These are phyloP conservation scores for Eulemur rubriventer DNA, from an alignment of 2,797 vertebrate species.

Conservation along the genomic window DNA sequence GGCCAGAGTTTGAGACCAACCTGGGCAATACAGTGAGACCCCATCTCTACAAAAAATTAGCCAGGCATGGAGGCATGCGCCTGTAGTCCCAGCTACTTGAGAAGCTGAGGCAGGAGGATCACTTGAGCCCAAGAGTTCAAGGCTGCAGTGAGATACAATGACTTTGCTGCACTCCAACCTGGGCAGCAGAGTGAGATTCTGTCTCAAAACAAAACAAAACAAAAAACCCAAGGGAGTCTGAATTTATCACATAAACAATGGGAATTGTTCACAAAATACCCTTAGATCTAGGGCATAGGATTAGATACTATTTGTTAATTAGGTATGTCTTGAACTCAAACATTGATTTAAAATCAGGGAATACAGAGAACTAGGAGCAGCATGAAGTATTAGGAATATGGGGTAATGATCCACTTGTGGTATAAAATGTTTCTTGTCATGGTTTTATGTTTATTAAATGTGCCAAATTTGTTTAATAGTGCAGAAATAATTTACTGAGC, in stretches of 20 bases:
- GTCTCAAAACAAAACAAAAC: too few species aligned
- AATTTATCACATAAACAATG: slow-evolving; percentile 13
- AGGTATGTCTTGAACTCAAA: slow-evolving; percentile 2
- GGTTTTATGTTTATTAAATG: background rate
- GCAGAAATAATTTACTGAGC: slow-evolving; percentile 1
- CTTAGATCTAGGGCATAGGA: background rate
- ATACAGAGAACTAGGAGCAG: background rate
- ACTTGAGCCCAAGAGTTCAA: too few species aligned
- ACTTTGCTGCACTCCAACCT: too few species aligned
- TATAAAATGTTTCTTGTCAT: background rate
- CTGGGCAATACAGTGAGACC: too few species aligned
- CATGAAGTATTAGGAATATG: background rate
- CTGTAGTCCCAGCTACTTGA: too few species aligned
- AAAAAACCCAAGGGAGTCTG: background rate
- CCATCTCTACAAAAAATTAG: too few species aligned
- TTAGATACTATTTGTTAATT: background rate
- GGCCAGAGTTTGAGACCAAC: too few species aligned
- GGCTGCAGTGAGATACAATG: too few species aligned
- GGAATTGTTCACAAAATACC: background rate
- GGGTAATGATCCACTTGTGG: background rate
- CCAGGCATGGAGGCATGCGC: too few species aligned
- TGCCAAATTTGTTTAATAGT: background rate
- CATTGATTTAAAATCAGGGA: background rate
- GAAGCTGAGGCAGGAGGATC: too few species aligned
- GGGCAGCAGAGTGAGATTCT: too few species aligned